Base-by-base conservation (phyloP, 1,140 invertebrate species). In the Meloidogyne exigua region DNA sequence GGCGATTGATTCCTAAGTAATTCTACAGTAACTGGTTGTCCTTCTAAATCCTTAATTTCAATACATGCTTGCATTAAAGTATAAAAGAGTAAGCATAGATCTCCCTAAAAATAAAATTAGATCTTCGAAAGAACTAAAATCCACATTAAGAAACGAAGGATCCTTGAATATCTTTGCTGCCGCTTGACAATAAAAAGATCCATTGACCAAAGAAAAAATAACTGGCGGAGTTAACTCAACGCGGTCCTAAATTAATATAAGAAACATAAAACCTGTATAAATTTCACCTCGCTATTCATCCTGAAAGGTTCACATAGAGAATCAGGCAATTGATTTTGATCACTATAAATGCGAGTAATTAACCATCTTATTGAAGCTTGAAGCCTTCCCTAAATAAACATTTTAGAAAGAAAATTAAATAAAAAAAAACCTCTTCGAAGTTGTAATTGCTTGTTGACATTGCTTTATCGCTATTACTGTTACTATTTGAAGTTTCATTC, bases 351-450 rank as follows among this genome's bases (percentile, higher is more conserved):
- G 90, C 97, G 97, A 81, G 93, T 93, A 71, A 98, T 90, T 80
- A 98, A 91, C 95, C 95, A 98, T 92, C 95, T 93, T 84, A 98
- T 92, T 84, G 95, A 96, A 84, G 95, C 94, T 89, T 94, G 91
- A 89, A 97, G 93, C 90, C 96, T 97, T 83, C 95, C 95, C 95
- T 98, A 91, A 49, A 91, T 28, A 39, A 21, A 39, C 12, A 39
- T 18, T 25, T 76, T 78, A 13, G 0, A 26, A 81, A 81, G 4
- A 42, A 23, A 62, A 32, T 0, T 11, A 28, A 23, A 25, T 11
- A 25, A 25, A 21, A 44, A 39, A 49, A 23, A 12, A 73, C 72
- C 12, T 73, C 57, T 15, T 62, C 72, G 5, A 65, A 64, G 23
- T 26, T 73, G n/a, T 73, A 73, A 64, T 73, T 73, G 23, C 57